Evolutionary conservation across 2,888 invertebrate genomes (phyloP).

Genomic region (Orthonevra nobilis): DNA sequence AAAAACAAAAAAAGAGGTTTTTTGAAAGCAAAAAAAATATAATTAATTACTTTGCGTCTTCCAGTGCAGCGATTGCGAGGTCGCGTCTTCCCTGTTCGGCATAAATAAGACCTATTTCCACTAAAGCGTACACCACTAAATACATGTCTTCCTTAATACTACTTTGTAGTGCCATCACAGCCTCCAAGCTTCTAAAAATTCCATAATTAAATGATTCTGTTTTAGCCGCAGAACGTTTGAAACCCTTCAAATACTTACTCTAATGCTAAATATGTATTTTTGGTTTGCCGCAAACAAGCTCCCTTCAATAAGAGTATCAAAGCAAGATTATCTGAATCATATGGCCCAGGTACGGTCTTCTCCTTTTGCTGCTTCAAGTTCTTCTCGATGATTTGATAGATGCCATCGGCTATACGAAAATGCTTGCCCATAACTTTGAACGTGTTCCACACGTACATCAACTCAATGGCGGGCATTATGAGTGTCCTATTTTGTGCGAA

Average conservation of each 20-base stretch:
- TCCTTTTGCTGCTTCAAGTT: constrained; percentile 77
- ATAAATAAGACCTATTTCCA: constrained; percentile 91
- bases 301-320: constrained; percentile 90
- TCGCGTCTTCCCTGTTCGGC: constrained; percentile 85
- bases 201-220: neutral
- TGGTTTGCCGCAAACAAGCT: constrained; percentile 89
- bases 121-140: constrained; percentile 91
- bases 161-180: constrained; percentile 82
- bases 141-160: constrained; percentile 90
- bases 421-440: constrained; percentile 90
- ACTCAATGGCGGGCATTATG: constrained; percentile 91
- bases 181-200: constrained; percentile 73
- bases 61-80: constrained; percentile 86
- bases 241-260: constrained; percentile 81
- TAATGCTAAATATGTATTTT: constrained; percentile 88
- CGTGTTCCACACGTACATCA: constrained; percentile 96
- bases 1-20: constrained; percentile 76
- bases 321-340: constrained; percentile 87
- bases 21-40: neutral
- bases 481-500: constrained; percentile 87
- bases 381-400: constrained; percentile 84
- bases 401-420: constrained; percentile 82
- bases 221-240: neutral
- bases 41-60: constrained; percentile 88
- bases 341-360: constrained; percentile 73